Evolutionary conservation across 2,113 vertebrate species (phyloP).

Genomic region (Grus americana): DNA sequence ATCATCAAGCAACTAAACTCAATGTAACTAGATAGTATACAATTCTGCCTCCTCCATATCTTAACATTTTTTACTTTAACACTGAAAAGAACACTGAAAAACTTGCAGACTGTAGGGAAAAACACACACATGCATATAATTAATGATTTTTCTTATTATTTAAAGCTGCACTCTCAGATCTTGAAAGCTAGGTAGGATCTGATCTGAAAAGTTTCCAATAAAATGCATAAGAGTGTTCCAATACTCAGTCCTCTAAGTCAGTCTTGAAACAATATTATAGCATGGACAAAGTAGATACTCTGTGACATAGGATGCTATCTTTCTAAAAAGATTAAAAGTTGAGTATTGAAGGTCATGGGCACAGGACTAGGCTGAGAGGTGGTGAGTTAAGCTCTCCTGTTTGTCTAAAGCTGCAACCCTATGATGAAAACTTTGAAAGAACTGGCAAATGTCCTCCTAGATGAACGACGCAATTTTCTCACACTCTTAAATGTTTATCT

Average conservation of each 20-base stretch:
- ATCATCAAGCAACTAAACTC: neutral
- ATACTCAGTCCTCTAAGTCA: neutral
- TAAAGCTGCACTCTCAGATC: neutral
- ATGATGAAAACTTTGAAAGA: neutral
- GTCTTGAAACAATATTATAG: neutral
- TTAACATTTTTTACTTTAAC: neutral
- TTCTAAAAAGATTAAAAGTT: neutral
- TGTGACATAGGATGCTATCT: neutral
- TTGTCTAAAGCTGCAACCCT: neutral
- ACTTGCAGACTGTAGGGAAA: neutral
- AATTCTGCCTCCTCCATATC: neutral
- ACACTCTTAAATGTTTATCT: neutral
- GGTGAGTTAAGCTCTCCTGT: neutral
- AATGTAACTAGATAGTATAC: neutral
- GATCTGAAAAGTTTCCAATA: neutral
- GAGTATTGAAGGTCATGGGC: neutral
- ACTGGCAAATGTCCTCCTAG: neutral
- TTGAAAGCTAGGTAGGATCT: neutral
- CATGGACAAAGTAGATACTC: neutral
- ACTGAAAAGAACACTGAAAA: neutral
- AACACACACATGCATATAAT: neutral
- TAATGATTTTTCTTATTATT: neutral
- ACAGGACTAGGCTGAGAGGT: neutral
- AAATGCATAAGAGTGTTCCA: fast-evolving
- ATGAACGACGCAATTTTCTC: neutral